phyloP scores from a whole-genome alignment of 2,888 invertebrate species.

The Ichneumoninae sp. region DNA sequence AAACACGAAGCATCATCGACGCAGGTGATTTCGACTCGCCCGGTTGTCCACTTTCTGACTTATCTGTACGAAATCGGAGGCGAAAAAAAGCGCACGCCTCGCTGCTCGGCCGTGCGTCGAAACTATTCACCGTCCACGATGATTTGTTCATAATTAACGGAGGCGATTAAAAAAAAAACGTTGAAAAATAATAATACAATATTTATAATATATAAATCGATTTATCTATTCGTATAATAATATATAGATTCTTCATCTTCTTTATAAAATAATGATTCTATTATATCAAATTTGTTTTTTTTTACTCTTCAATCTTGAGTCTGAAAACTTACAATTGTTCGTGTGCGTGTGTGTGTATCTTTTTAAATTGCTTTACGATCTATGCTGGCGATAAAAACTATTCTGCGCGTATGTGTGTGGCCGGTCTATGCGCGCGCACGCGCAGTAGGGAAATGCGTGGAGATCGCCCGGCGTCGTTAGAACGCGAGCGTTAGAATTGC shows the following conservation, averaged over 20 bases:
- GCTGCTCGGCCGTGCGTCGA: conserved; percentile 43
- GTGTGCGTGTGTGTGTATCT: background rate
- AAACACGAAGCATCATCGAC: conserved; percentile 69
- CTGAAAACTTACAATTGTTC: conserved; percentile 28
- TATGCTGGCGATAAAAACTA: conserved; percentile 68
- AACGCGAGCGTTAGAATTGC: conserved; percentile 65
- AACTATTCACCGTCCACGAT: conserved; percentile 55
- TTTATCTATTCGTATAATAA: conserved; percentile 78
- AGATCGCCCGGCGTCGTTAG: conserved; percentile 16
- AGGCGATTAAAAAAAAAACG: conserved; percentile 65
- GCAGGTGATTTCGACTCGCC: conserved; percentile 65
- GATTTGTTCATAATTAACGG: conserved; percentile 59
- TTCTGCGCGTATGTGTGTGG: conserved; percentile 47
- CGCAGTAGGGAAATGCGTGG: conserved; percentile 30
- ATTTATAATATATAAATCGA: conserved; percentile 76
- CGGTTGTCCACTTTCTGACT: conserved; percentile 66
- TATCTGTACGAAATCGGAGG: conserved; percentile 32
- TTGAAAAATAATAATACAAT: conserved; percentile 74
- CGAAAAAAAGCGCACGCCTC: conserved; percentile 7
- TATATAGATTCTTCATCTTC: conserved; percentile 79
- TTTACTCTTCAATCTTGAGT: conserved; percentile 28
- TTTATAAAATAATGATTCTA: conserved; percentile 82
- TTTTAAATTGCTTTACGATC: conserved; percentile 40
- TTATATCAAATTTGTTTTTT: conserved; percentile 77
- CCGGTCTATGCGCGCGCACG: conserved; percentile 6